Evolutionary conservation across 2,113 vertebrate genomes (phyloP).

Genomic region (Gavia stellata): DNA sequence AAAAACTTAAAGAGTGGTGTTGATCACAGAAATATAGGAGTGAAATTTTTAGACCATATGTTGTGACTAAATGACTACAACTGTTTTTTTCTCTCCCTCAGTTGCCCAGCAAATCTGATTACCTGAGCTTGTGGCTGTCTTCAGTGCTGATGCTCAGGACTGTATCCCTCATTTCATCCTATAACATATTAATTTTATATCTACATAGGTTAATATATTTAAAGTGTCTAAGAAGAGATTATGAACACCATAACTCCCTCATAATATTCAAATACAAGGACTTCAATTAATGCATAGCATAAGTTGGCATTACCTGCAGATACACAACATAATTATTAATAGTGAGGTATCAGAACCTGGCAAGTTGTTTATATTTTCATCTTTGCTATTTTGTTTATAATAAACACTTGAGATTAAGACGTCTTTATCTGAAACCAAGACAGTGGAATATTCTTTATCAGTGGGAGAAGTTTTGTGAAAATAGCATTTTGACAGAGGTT

Average conservation of each 20-base stretch:
- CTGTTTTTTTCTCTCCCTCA: not conserved
- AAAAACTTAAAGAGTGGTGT: not conserved
- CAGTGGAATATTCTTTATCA: not conserved
- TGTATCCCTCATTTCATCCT: not conserved
- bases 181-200: not conserved
- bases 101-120: not conserved
- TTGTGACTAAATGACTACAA: not conserved
- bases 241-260: fast-evolving
- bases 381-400: not conserved
- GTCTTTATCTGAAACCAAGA: not conserved
- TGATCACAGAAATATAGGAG: not conserved
- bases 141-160: not conserved
- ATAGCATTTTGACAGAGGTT: not conserved
- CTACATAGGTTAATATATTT: not conserved
- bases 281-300: not conserved
- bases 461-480: not conserved
- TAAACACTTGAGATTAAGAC: not conserved
- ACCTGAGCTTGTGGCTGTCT: not conserved
- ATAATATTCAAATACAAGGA: not conserved
- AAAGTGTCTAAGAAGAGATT: not conserved
- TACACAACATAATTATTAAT: not conserved
- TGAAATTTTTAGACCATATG: not conserved
- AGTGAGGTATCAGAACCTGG: not conserved
- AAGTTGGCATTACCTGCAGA: not conserved
- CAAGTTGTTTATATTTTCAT: not conserved